phyloP scores from a whole-genome alignment of 2,797 vertebrate species.

The Rhincodon typus region DNA sequence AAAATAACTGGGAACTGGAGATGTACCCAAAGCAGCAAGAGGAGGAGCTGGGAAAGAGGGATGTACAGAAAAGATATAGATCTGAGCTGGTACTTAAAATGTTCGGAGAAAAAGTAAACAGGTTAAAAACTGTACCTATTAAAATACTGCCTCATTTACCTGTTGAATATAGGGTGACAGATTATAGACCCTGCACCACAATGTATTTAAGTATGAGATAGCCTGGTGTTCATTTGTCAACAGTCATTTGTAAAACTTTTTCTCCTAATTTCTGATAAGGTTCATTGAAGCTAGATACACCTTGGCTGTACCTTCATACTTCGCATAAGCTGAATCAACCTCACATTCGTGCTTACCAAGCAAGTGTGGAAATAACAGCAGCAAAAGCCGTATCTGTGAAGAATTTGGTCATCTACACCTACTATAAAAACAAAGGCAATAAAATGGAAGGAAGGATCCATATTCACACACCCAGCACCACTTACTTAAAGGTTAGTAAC shows the following conservation, averaged over 20 bases:
- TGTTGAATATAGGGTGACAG: background rate
- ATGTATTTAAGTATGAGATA: background rate
- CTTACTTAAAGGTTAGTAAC: constrained; percentile 66
- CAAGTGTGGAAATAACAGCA: constrained; percentile 61
- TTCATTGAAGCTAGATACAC: constrained; percentile 69
- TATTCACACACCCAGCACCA: constrained; percentile 60
- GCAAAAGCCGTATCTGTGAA: constrained; percentile 66
- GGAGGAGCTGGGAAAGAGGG: background rate
- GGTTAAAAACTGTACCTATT: background rate
- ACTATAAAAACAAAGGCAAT: constrained; percentile 57
- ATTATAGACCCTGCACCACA: background rate
- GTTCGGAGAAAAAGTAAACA: background rate
- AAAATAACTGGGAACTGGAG: too few species aligned
- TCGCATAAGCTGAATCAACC: constrained; percentile 65
- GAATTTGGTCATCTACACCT: constrained; percentile 61
- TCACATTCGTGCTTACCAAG: constrained; percentile 56
- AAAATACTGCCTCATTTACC: background rate
- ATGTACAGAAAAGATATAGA: background rate
- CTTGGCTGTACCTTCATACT: constrained; percentile 67
- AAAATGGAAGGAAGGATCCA: constrained; percentile 65
- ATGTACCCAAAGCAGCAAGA: too few species aligned
- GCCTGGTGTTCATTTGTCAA: background rate
- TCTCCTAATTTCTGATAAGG: constrained; percentile 51
- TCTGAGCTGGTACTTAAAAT: background rate
- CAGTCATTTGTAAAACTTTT: background rate